Evolutionary conservation across 53 echinoderm and acorn worm species (phyloP), one percentile per base, ranked within the genome.

Genomic region (Holothuria scabra): DNA sequence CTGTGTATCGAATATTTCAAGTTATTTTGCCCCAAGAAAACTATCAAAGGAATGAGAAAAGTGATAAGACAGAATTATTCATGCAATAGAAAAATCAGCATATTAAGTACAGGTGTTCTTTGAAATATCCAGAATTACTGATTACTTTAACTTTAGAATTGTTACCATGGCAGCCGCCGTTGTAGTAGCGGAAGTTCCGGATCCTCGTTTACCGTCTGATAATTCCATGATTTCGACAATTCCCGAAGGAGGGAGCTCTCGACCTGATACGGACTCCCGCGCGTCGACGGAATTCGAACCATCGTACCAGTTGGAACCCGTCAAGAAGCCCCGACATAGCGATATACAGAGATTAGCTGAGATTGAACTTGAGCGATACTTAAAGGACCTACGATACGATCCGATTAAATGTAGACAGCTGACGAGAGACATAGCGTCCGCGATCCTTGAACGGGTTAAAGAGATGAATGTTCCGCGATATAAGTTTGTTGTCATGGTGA

Each of bases 401-500:
- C 90, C 95, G 6, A 87, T 85, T 58, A 87, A 67, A 59, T 93
- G 92, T 55, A 85, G 86, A 19, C 67, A 84, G 19, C 88, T 93
- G 26, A 87, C 93, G 25, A 83, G 90, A 12, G 87, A 90, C 30
- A 65, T 95, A 21, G 92, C 95, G 2, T 90, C 81, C 2, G 70
- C 37, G 14, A 88, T 95, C 64, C 90, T 90, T 85, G 90, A 90
- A n/a, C 55, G 72, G 57, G 83, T 95, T 24, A 90, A 93, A 32
- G 62, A 71, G 33, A 78, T 93, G 79, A 56, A 64, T 44, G 82
- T 88, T 13, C 88, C 92, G 38, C 58, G 95, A 18, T 95, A 95
- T 33, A 95, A 95, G 72, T 85, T 87, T 38, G 95, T 95, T 25
- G 86, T 89, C 56, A 69, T 90, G 61, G 95, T 95, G 26, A 95